Evolutionary conservation across 1,140 invertebrate genomes (phyloP).

Genomic region (Papilio polytes): DNA sequence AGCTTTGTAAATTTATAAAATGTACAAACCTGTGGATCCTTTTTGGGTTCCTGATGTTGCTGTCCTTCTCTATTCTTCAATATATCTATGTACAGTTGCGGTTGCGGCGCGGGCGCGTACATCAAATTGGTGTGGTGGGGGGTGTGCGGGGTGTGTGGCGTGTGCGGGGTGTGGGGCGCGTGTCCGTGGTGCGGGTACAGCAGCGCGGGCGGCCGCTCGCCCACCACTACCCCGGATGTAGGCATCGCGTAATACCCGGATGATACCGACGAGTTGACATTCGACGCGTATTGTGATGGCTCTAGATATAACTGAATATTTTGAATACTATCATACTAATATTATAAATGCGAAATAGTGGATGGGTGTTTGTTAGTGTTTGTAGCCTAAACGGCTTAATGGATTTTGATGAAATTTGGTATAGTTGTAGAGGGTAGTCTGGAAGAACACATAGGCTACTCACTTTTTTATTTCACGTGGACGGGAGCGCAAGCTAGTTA

Average conservation of each 20-base stretch:
- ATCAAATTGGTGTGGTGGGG: conserved; percentile 72
- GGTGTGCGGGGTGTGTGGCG: conserved; percentile 61
- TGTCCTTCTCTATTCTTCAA: conserved; percentile 70
- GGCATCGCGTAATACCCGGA: conserved; percentile 75
- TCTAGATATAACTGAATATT: conserved; percentile 48
- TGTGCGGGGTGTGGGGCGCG: conserved; percentile 47
- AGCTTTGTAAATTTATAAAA: too few relatives aligned
- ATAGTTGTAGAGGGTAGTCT: too few relatives aligned
- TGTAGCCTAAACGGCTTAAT: too few relatives aligned
- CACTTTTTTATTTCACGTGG: too few relatives aligned
- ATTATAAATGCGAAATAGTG: too few relatives aligned
- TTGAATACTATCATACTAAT: background rate
- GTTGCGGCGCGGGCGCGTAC: conserved; percentile 73
- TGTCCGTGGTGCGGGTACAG: conserved; percentile 77
- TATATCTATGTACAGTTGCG: conserved; percentile 70
- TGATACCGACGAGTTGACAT: conserved; percentile 61
- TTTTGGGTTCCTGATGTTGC: conserved; percentile 71
- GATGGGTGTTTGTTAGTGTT: too few relatives aligned
- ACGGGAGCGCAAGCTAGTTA: too few relatives aligned
- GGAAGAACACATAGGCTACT: too few relatives aligned
- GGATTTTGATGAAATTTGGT: too few relatives aligned
- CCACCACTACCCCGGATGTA: conserved; percentile 67
- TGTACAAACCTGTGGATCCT: conserved; percentile 63
- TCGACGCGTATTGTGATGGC: conserved; percentile 71
- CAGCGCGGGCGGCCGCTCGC: conserved; percentile 69